A percentile compares a stretch with the other conserved stretches of the same genome.
These are phyloP conservation scores for Protophormia terraenovae DNA, from an alignment of 2,888 invertebrate genomes.

Conservation along the genomic window DNA sequence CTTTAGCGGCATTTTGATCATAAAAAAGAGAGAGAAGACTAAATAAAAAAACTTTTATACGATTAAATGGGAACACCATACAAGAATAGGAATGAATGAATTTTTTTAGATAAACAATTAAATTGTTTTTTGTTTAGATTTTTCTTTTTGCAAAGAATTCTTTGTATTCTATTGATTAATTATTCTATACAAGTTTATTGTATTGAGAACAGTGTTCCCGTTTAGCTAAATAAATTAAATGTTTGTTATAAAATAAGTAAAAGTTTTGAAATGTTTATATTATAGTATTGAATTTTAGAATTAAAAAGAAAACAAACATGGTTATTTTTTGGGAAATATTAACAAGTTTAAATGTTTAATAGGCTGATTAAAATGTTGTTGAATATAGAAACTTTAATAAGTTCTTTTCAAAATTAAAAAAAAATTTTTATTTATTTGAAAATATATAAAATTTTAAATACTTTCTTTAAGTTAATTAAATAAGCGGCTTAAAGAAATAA, in stretches of 20 bases:
- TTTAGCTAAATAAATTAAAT: background rate
- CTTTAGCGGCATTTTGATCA: constrained; percentile 5
- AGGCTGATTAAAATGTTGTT: too few species aligned
- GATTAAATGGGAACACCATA: constrained; percentile 26
- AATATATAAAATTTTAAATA: too few species aligned
- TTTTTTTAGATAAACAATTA: background rate
- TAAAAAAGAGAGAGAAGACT: background rate
- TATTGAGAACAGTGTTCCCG: background rate
- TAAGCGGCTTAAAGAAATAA: too few species aligned
- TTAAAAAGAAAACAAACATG: too few species aligned
- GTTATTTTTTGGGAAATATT: too few species aligned
- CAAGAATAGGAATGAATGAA: background rate
- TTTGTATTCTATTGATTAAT: background rate
- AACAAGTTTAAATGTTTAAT: too few species aligned
- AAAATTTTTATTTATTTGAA: too few species aligned
- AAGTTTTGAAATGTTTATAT: background rate
- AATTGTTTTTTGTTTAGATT: background rate
- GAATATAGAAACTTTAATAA: too few species aligned
- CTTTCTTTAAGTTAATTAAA: too few species aligned
- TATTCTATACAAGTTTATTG: background rate
- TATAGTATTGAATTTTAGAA: too few species aligned
- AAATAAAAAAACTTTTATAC: background rate
- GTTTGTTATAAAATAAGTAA: background rate
- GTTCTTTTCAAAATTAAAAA: too few species aligned
- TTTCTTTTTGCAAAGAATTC: background rate